These are phyloP conservation scores for Pristionchus arcanus DNA, from an alignment of 2,888 invertebrate genomes.

Conservation along the genomic window DNA sequence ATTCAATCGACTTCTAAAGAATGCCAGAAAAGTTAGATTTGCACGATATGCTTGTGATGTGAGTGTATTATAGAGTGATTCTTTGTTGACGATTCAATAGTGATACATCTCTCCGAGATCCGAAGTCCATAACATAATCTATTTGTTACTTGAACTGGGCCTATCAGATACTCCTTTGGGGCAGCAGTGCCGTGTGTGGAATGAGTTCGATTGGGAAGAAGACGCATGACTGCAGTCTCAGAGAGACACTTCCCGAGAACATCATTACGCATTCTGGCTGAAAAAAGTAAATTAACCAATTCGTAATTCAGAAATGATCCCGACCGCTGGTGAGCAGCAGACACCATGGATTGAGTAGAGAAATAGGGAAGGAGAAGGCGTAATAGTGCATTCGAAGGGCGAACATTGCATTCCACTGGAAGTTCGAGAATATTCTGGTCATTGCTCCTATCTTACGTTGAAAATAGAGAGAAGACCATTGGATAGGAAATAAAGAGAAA, in stretches of 20 bases:
- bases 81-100: neutral
- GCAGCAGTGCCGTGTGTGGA: neutral
- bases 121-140: neutral
- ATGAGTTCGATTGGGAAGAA: neutral
- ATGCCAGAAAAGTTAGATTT: neutral
- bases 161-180: neutral
- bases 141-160: neutral
- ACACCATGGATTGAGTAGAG: conserved; percentile 38
- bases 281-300: neutral
- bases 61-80: neutral
- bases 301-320: neutral
- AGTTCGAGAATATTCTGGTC: neutral
- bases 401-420: conserved; percentile 17
- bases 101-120: conserved; percentile 12
- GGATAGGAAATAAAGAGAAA: neutral
- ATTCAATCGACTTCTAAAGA: neutral
- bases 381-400: conserved; percentile 43
- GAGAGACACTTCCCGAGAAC: conserved; percentile 9
- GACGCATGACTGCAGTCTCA: neutral
- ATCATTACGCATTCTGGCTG: neutral
- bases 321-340: neutral
- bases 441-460: neutral
- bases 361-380: conserved; percentile 17
- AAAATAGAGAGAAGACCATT: conserved; percentile 4
- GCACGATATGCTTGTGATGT: conserved; percentile 1